Conservation (phyloP, 2,797 vertebrate species). For the Meda fulgida region DNA sequence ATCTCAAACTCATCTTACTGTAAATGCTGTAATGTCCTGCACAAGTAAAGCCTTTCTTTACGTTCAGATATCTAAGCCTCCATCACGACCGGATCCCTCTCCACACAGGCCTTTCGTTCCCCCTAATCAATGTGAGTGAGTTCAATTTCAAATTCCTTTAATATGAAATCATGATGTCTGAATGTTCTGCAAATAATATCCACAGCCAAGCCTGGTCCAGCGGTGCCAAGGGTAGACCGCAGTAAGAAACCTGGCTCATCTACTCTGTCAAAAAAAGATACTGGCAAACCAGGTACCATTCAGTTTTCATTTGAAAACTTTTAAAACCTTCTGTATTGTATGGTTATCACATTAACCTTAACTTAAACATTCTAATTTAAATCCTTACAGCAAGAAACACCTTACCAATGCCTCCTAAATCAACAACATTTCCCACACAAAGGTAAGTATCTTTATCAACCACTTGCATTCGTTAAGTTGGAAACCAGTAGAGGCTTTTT, state of each 20-base stretch:
- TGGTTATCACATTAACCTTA: neutral
- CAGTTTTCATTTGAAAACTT: neutral
- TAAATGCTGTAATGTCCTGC: neutral
- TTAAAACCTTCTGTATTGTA: neutral
- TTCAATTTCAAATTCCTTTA: neutral
- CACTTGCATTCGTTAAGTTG: neutral
- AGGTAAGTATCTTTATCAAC: conserved; percentile 3
- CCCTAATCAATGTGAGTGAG: conserved; percentile 34
- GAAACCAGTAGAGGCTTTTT: neutral
- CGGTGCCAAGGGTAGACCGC: conserved; percentile 79
- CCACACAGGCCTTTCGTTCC: conserved; percentile 18
- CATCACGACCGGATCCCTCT: neutral
- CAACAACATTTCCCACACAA: neutral
- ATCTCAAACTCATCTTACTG: no score
- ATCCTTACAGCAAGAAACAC: neutral
- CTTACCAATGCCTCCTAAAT: neutral
- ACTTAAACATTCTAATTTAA: neutral
- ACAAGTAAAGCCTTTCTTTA: neutral
- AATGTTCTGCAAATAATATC: neutral
- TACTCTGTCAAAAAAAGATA: neutral
- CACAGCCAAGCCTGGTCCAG: conserved; percentile 43
- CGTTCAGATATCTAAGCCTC: neutral
- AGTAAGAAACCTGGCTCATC: conserved; percentile 76
- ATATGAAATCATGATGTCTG: neutral
- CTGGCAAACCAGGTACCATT: conserved; percentile 50